Percentiles rank a stretch among this genome's conserved stretches.
Evolutionary conservation across 2,113 vertebrate genomes (phyloP).

Genomic region (Ptychochromis oligacanthus): DNA sequence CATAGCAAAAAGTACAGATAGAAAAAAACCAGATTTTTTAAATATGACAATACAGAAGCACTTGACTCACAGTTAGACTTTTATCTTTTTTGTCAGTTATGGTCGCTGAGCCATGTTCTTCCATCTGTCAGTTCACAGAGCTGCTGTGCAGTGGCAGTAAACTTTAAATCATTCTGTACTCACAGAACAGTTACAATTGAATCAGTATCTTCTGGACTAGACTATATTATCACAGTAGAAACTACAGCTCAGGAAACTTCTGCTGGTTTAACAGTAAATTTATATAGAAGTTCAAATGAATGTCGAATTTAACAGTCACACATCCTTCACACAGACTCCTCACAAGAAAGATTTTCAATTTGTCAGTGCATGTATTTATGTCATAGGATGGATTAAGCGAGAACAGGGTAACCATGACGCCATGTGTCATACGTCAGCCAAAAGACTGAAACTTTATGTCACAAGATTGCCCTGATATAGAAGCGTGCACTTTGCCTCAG

Average conservation of each 20-base stretch:
- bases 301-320: background rate
- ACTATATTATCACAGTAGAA: background rate
- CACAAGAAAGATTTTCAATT: background rate
- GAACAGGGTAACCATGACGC: background rate
- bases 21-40: background rate
- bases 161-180: background rate
- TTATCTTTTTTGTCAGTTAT: background rate
- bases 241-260: accelerated
- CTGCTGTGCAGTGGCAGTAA: background rate
- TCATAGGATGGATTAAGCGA: background rate
- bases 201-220: background rate
- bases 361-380: background rate
- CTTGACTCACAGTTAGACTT: background rate
- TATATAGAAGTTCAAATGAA: background rate
- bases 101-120: background rate
- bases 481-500: background rate
- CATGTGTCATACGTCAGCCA: background rate
- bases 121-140: background rate
- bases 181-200: background rate
- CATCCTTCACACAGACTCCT: accelerated
- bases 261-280: background rate
- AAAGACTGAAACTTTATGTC: background rate
- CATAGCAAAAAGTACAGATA: background rate
- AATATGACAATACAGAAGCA: background rate
- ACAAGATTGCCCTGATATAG: background rate